Evolutionary conservation across 2,113 vertebrate species (phyloP), one percentile per base, ranked within the genome.

Genomic region (Gnathonemus echidnorhynchus): DNA sequence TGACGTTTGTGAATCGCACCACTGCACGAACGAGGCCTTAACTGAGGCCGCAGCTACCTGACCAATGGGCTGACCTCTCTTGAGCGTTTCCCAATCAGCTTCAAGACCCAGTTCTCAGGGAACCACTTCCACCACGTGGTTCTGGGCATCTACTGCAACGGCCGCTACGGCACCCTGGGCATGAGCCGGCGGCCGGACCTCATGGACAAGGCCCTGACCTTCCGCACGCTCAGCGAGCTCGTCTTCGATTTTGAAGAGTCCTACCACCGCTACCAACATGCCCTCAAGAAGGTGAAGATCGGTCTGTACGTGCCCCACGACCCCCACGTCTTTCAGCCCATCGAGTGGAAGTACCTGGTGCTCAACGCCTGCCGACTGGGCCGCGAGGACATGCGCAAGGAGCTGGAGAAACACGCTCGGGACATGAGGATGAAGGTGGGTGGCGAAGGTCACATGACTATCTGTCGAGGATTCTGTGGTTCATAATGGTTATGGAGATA

Each of bases 391-490:
- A 95, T 98, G 93, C 96, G 95, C 92, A 98, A 97, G 94, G 98
- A 99, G 93, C 95, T 99, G 95, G 98, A 99, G 95, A 98, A 98
- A 89, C 98, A 97, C 2, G 97, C 97, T 85, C 95, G 98, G 46
- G 97, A 99, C 95, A 97, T 99, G 98, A 97, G 98, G 92, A 98
- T 98, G 98, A 99, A 99, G 97, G 98, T 98, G 92, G 86, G 95
- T 91, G 46, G 0, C 15, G 2, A 0, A 0, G 24, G 5, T 31
- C 45, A 19, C 8, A 46, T 8, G 24, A 19, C 39, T 9, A 17
- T 17, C 21, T 6, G 42, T 24, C 7, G 21, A 24, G 39, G 39
- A 48, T 19, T 24, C 42, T 24, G 80, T n/a, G 39, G 80, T 45
- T 45, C 80, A 46, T 39, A 21, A 84, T 46, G 21, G 80, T 84